Conservation (phyloP, 2,797 vertebrate species). For the Periophthalmus magnuspinnatus region DNA sequence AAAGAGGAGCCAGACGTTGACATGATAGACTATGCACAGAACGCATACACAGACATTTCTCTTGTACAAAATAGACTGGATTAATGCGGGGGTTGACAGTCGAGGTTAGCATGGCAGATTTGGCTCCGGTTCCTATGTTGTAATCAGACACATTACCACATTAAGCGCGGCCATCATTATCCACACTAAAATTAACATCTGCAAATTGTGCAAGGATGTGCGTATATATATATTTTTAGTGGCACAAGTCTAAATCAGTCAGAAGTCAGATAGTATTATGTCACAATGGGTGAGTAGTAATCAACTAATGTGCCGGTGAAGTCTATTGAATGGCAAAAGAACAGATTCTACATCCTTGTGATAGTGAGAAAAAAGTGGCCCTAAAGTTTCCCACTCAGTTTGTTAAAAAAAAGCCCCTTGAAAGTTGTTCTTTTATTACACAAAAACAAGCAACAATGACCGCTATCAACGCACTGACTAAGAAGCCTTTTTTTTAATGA, state of each 20-base stretch:
- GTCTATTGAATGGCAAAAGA: too few relatives aligned
- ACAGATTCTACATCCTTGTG: too few relatives aligned
- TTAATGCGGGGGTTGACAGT: constrained; percentile 7
- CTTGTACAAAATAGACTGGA: constrained; percentile 5
- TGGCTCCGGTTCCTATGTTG: background rate
- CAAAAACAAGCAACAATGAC: background rate
- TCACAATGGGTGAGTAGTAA: too few relatives aligned
- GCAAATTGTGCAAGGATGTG: background rate
- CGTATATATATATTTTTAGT: background rate
- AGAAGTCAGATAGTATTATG: too few relatives aligned
- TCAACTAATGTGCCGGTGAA: too few relatives aligned
- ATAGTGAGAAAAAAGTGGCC: too few relatives aligned
- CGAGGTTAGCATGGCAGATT: constrained; percentile 5
- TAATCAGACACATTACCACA: background rate
- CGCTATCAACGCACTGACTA: background rate
- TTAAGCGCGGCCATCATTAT: background rate
- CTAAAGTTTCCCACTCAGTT: too few relatives aligned
- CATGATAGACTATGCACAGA: constrained; percentile 32
- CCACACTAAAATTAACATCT: background rate
- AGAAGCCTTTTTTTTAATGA: background rate
- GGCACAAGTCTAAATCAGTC: background rate
- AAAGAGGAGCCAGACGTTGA: constrained; percentile 35
- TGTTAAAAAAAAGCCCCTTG: too few relatives aligned
- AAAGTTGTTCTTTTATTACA: background rate
- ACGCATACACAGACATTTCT: constrained; percentile 16